phyloP scores from a whole-genome alignment of 2,113 vertebrate species.

The Calonectris borealis region DNA sequence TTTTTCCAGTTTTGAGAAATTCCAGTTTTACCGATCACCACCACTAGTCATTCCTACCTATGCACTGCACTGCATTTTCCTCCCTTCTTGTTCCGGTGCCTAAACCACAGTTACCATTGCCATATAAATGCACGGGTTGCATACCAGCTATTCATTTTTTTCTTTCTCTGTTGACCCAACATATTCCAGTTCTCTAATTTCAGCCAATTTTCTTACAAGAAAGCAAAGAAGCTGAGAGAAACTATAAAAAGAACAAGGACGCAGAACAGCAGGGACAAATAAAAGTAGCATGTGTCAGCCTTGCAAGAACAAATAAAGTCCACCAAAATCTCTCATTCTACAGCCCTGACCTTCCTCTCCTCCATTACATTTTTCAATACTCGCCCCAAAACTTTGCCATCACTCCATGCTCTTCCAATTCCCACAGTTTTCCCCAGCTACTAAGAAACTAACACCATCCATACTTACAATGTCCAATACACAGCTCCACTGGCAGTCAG shows the following conservation, averaged over 20 bases:
- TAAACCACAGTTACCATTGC: not conserved
- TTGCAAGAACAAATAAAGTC: not conserved
- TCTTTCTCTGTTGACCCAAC: not conserved
- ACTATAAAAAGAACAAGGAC: not conserved
- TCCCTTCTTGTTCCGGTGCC: not conserved
- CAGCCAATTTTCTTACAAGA: not conserved
- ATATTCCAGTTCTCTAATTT: not conserved
- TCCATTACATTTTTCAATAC: not conserved
- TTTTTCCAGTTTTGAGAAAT: not conserved
- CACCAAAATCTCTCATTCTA: not conserved
- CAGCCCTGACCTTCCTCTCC: not conserved
- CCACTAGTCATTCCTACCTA: not conserved
- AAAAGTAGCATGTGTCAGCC: not conserved
- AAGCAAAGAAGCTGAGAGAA: slow-evolving; percentile 1
- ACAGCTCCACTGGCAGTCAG: not conserved
- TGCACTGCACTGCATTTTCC: not conserved
- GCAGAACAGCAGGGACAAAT: not conserved
- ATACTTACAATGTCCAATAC: not conserved
- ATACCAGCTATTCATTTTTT: not conserved
- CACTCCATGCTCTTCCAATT: not conserved
- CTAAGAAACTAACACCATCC: not conserved
- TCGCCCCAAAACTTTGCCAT: rapidly evolving
- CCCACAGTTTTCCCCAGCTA: not conserved
- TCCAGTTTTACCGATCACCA: not conserved
- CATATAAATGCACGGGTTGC: not conserved